Percentiles rank a stretch among this genome's conserved stretches.
Conservation (phyloP, 2,888 invertebrate species). For the Muschampia plurimacula region DNA sequence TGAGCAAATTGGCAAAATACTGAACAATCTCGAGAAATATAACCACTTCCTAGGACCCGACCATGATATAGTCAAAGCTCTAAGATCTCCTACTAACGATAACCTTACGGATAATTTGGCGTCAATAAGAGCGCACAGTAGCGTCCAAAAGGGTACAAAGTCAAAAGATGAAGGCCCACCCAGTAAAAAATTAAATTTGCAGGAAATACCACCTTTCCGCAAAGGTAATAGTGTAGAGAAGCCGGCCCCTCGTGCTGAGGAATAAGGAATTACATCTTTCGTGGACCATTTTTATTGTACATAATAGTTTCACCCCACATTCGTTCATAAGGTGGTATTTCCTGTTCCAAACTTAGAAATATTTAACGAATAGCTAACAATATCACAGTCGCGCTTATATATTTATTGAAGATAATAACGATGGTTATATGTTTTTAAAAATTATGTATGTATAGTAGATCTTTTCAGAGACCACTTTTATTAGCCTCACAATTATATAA, state of each 20-base stretch:
- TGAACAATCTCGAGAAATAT: slow-evolving; percentile 95
- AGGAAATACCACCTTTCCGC: slow-evolving; percentile 84
- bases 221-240: slow-evolving; percentile 67
- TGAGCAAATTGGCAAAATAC: slow-evolving; percentile 97
- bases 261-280: slow-evolving; percentile 26
- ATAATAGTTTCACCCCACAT: slow-evolving; percentile 19
- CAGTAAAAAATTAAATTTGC: slow-evolving; percentile 80
- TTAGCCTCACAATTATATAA: slow-evolving; percentile 51
- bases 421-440: slow-evolving; percentile 48
- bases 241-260: slow-evolving; percentile 50
- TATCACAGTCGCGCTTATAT: slow-evolving; percentile 26
- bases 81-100: slow-evolving; percentile 79
- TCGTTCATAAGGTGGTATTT: slow-evolving; percentile 61
- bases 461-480: slow-evolving; percentile 48
- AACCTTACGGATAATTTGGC: slow-evolving; percentile 73
- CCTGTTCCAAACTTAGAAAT: slow-evolving; percentile 45
- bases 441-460: not conserved
- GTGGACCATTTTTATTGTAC: slow-evolving; percentile 46
- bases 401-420: slow-evolving; percentile 54
- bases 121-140: slow-evolving; percentile 70
- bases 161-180: slow-evolving; percentile 85
- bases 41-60: slow-evolving; percentile 89
- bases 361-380: slow-evolving; percentile 21
- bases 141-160: slow-evolving; percentile 75
- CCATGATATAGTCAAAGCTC: slow-evolving; percentile 83